Percentiles rank a stretch among this genome's conserved stretches.
Evolutionary conservation across 1,140 invertebrate species (phyloP).

Genomic region (Gyrodactylus salaris): DNA sequence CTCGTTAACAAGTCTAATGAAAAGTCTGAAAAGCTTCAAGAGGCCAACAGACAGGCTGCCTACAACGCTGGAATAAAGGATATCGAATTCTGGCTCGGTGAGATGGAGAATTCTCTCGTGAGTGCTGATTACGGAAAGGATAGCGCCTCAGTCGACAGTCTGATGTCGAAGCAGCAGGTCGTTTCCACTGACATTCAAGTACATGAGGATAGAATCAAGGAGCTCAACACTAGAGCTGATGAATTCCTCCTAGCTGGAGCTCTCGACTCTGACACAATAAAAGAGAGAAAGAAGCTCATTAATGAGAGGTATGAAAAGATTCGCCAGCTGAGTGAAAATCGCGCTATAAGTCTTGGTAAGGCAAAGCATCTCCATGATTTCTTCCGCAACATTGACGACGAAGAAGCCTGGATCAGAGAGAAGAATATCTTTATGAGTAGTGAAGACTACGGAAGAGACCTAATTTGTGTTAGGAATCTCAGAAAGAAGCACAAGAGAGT

Average conservation of each 20-base stretch:
- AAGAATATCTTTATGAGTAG: constrained; percentile 85
- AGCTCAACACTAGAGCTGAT: constrained; percentile 22
- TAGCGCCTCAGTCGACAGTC: constrained; percentile 81
- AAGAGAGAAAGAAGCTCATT: constrained; percentile 17
- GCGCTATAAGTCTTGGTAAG: constrained; percentile 52
- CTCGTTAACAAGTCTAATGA: constrained; percentile 84
- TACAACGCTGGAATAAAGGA: constrained; percentile 98
- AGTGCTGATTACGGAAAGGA: constrained; percentile 93
- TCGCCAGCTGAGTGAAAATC: constrained; percentile 55
- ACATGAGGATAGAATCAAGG: constrained; percentile 71
- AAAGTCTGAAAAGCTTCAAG: constrained; percentile 81
- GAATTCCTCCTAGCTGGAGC: constrained; percentile 19
- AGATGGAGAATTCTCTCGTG: constrained; percentile 63
- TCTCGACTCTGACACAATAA: constrained; percentile 18
- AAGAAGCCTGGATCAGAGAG: constrained; percentile 96
- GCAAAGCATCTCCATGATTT: constrained; percentile 93
- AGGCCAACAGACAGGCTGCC: constrained; percentile 86
- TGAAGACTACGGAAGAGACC: constrained; percentile 81
- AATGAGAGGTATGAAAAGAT: constrained; percentile 24
- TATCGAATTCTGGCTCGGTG: constrained; percentile 95
- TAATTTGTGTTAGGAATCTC: constrained; percentile 84
- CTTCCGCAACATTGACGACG: constrained; percentile 92
- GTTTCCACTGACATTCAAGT: constrained; percentile 64
- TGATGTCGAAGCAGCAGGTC: constrained; percentile 92
- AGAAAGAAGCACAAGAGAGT: constrained; percentile 89